Conservation (phyloP, 2,113 vertebrate species). For the Mirza zaza region DNA sequence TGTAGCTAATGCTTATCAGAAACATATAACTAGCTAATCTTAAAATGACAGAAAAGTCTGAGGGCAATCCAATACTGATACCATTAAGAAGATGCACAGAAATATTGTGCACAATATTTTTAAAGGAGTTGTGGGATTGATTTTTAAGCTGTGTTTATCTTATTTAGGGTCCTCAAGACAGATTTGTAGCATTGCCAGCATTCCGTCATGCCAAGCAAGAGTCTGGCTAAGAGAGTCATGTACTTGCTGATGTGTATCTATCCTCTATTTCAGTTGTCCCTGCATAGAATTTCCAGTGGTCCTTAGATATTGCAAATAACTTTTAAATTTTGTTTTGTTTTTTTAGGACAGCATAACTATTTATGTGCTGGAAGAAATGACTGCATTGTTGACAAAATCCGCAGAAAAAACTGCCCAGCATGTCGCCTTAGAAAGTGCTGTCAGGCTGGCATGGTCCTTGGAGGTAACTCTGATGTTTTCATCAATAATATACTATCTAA, state of each 20-base stretch:
- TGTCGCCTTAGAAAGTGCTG: constrained; percentile 98
- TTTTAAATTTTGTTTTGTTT: constrained; percentile 8
- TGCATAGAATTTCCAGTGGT: neutral
- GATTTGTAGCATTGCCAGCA: neutral
- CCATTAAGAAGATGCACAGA: neutral
- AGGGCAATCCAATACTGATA: neutral
- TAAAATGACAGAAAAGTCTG: neutral
- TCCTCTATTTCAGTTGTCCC: neutral
- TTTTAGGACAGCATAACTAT: constrained; percentile 96
- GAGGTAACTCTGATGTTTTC: constrained; percentile 88
- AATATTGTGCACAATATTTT: neutral
- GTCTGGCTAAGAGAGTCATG: neutral
- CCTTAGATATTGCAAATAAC: neutral
- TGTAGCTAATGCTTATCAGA: neutral
- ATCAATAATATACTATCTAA: neutral
- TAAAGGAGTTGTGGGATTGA: neutral
- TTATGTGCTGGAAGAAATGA: constrained; percentile 98
- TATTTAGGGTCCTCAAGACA: neutral
- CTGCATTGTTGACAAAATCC: constrained; percentile 99
- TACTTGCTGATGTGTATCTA: neutral
- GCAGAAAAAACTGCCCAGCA: constrained; percentile 97
- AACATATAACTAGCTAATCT: neutral
- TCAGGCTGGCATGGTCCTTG: constrained; percentile 98
- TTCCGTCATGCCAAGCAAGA: neutral
- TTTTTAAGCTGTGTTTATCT: neutral